phyloP scores from a whole-genome alignment of 2,888 invertebrate genomes.

The Aplocera efformata region DNA sequence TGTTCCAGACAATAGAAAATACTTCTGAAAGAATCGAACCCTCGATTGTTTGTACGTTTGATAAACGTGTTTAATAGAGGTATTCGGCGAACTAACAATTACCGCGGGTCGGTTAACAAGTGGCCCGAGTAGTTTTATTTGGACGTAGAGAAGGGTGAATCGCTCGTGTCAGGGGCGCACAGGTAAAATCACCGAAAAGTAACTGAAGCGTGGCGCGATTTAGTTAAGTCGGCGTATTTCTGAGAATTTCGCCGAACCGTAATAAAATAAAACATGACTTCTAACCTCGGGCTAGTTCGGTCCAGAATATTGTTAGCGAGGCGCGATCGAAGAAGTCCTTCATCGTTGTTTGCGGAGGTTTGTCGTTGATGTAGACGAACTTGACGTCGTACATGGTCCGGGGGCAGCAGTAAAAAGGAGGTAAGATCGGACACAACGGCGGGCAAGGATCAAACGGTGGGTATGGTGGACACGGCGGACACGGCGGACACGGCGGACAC shows the following conservation, averaged over 20 bases:
- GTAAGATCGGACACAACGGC: slow-evolving; percentile 29
- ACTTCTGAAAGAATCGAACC: slow-evolving; percentile 2
- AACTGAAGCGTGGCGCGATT: slow-evolving; percentile 31
- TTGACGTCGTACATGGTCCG: slow-evolving; percentile 56
- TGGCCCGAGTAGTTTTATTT: slow-evolving; percentile 21
- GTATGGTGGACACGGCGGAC: slow-evolving; percentile 16
- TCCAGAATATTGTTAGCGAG: slow-evolving; percentile 84
- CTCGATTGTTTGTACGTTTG: slow-evolving; percentile 8
- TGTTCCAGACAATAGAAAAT: background rate
- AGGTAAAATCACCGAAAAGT: slow-evolving; percentile 29
- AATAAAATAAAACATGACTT: slow-evolving; percentile 27
- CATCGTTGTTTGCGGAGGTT: slow-evolving; percentile 80
- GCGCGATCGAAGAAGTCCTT: slow-evolving; percentile 87
- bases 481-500: slow-evolving; percentile 3
- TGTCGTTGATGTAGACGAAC: slow-evolving; percentile 81
- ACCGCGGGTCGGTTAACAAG: slow-evolving; percentile 6
- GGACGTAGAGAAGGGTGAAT: slow-evolving; percentile 24
- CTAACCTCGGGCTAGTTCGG: slow-evolving; percentile 87
- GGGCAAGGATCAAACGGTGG: slow-evolving; percentile 23
- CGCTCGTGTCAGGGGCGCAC: slow-evolving; percentile 24
- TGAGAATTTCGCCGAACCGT: slow-evolving; percentile 28
- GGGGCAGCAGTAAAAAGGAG: slow-evolving; percentile 50
- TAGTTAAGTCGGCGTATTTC: slow-evolving; percentile 29
- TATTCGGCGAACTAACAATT: slow-evolving; percentile 13
- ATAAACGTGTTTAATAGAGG: slow-evolving; percentile 13